Conservation (phyloP, 2,888 invertebrate genomes). For the Gymnocheta viridis region DNA sequence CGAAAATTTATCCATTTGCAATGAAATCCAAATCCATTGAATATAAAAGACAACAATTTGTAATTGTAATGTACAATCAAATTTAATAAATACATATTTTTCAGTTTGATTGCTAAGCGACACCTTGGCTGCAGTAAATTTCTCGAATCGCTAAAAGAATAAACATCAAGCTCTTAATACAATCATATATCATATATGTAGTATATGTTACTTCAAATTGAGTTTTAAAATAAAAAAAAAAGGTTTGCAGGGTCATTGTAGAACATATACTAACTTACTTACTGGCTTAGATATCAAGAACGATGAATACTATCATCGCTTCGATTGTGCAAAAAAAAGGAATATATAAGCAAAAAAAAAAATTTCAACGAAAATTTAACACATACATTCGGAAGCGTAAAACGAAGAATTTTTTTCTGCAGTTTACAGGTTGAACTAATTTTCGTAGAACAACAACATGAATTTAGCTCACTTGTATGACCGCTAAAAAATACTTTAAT, state of each 20-base stretch:
- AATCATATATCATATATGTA: too few species aligned
- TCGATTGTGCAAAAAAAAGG: neutral
- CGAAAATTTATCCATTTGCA: too few species aligned
- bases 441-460: slow-evolving; percentile 39
- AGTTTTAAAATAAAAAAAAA: neutral
- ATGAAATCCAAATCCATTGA: too few species aligned
- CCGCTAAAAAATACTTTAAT: slow-evolving; percentile 29
- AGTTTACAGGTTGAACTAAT: slow-evolving; percentile 62
- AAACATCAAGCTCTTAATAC: too few species aligned
- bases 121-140: too few species aligned
- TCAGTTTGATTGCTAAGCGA: too few species aligned
- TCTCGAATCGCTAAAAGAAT: too few species aligned
- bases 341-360: neutral
- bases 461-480: slow-evolving; percentile 25
- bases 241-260: neutral
- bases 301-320: neutral
- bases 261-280: neutral
- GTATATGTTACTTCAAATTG: too few species aligned
- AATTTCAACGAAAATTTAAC: neutral
- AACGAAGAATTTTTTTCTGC: slow-evolving; percentile 22
- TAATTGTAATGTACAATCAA: too few species aligned
- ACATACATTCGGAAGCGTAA: neutral
- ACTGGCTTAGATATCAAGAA: neutral
- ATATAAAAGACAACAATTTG: too few species aligned
- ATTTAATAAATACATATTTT: too few species aligned